Base-by-base conservation (phyloP, 2,888 invertebrate genomes). In the Pristionchus arcanus region DNA sequence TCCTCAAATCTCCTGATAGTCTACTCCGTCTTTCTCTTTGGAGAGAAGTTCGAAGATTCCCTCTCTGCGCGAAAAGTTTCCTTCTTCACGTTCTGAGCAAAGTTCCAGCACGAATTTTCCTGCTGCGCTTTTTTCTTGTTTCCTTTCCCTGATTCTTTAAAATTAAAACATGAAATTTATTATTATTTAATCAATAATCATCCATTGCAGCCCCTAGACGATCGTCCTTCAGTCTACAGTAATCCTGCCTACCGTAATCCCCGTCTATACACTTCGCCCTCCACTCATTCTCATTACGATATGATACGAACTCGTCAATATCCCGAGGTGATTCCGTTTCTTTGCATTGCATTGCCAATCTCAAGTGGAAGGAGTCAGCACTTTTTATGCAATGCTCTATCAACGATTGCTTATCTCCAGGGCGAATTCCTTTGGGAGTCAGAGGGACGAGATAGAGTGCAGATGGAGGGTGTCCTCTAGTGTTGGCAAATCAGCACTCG, bases 241-340 rank as follows among this genome's bases (percentile, higher is more conserved):
- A 53, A 83, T 53, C 53, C 49, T 21, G 63, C n/a, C 21, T 87
- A 87, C 68, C 87, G 87, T 87, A 87, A 87, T 49, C 87, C 87
- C 19, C 66, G 66, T 25, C n/a, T 87, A 49, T 42, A 59, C 59
- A 1, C 37, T 25, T 59, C 84, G 11, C 84, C 84, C 25, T 85
- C 84, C 31, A 59, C 34, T 34, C 84, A 59, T 5, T 59, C 84
- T 5, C 42, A 49, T 13, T 84, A 87, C 59, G 91, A 91, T 42
- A 92, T 92, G 92, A 88, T 92, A 66, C 87, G 92, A 42, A 92
- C 92, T 5, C 90, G 92, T 25, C 92, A 92, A 90, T 92, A 91
- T 86, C 92, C 92, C 34, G 92, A 92, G 91, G 92, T 92, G n/a
- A 63, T 3, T 68, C 42, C 37, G 15, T 42, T 77, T 28, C 42